Conservation (phyloP, 2,797 vertebrate species). For the Gobio occitaniae region DNA sequence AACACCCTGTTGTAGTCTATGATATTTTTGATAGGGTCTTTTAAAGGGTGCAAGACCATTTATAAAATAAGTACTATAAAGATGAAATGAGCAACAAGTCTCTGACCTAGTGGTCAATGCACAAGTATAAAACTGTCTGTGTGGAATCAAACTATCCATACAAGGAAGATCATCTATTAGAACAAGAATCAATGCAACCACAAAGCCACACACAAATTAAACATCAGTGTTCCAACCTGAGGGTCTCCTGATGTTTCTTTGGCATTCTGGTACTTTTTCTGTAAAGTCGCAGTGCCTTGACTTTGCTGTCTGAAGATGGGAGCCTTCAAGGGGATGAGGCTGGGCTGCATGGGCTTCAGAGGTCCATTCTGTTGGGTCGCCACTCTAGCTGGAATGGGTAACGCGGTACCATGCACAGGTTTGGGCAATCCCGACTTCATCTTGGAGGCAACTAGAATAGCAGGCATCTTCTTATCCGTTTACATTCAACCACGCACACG, state of each 20-base stretch:
- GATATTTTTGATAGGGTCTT: neutral
- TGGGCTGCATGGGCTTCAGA: constrained; percentile 41
- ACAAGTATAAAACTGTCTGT: constrained; percentile 1
- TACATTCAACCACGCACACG: constrained; percentile 41
- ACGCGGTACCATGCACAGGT: constrained; percentile 90
- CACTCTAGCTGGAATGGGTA: constrained; percentile 80
- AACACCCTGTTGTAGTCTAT: neutral
- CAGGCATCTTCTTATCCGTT: constrained; percentile 88
- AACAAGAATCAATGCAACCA: constrained; percentile 3
- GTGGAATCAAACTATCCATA: constrained; percentile 6
- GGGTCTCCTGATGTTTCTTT: constrained; percentile 52
- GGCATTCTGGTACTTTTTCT: constrained; percentile 34
- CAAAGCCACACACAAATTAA: constrained; percentile 12
- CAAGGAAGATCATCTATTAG: neutral
- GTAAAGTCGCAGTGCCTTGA: constrained; percentile 30
- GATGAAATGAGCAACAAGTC: neutral
- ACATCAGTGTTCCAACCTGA: constrained; percentile 54
- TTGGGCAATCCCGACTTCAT: constrained; percentile 98
- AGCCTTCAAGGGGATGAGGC: constrained; percentile 83
- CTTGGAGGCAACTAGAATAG: constrained; percentile 93
- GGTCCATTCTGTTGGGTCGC: constrained; percentile 59
- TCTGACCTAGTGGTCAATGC: neutral
- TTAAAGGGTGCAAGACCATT: neutral
- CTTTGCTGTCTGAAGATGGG: constrained; percentile 57
- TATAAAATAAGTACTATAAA: neutral